These are phyloP conservation scores for Triplophysa dalaica DNA, from an alignment of 2,113 vertebrate genomes.

Conservation along the genomic window DNA sequence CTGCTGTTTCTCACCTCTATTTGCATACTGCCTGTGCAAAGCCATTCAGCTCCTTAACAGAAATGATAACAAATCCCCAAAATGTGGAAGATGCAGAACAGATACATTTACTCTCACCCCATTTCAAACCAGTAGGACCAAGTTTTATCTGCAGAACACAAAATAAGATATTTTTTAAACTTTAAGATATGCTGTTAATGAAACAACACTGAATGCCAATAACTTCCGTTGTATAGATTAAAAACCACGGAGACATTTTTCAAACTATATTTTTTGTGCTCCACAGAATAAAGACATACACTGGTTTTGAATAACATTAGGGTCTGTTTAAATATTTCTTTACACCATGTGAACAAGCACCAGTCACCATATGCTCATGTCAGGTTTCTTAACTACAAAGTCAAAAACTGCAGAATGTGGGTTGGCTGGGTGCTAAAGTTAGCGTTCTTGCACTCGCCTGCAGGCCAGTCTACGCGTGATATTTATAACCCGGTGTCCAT, in stretches of 20 bases:
- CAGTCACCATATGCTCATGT: conserved; percentile 36
- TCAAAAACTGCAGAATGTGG: conserved; percentile 56
- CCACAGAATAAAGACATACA: too few species aligned
- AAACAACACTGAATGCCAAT: too few species aligned
- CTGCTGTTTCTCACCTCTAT: neutral
- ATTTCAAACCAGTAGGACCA: too few species aligned
- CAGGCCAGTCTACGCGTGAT: conserved; percentile 61
- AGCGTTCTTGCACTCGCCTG: conserved; percentile 66
- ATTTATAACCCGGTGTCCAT: conserved; percentile 64
- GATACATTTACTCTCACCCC: too few species aligned
- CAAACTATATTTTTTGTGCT: neutral
- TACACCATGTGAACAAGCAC: neutral
- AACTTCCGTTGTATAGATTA: too few species aligned
- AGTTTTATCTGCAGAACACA: too few species aligned
- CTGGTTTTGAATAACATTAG: too few species aligned
- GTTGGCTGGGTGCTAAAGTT: conserved; percentile 73
- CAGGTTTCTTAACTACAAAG: conserved; percentile 61
- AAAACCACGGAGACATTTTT: too few species aligned
- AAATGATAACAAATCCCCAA: neutral
- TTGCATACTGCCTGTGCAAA: conserved; percentile 21
- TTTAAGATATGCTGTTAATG: too few species aligned
- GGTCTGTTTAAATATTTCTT: too few species aligned
- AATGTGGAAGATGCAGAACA: too few species aligned
- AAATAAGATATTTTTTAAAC: neutral
- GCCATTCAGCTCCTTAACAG: conserved; percentile 12